A percentile compares a stretch with the other conserved stretches of the same genome.
Conservation (phyloP, 2,797 vertebrate species). For the Danio jaintianensis region DNA sequence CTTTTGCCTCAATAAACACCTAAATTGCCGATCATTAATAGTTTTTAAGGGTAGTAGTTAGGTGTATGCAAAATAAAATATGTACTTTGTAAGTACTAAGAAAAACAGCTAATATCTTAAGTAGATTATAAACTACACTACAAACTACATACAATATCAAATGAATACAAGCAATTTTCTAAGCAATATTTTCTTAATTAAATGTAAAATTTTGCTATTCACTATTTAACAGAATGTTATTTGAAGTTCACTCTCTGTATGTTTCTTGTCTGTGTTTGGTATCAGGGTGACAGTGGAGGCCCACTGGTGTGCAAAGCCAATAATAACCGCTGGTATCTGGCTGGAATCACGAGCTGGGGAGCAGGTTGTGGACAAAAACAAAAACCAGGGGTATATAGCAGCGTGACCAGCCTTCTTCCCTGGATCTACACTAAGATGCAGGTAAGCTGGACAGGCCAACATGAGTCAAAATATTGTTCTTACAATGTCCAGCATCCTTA, state of each 20-base stretch:
- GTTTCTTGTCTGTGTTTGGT: neutral
- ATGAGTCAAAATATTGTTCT: neutral
- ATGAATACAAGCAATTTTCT: too few relatives aligned
- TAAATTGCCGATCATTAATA: too few relatives aligned
- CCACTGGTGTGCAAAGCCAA: slow-evolving; percentile 85
- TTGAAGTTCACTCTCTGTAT: neutral
- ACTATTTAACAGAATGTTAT: neutral
- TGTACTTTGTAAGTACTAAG: too few relatives aligned
- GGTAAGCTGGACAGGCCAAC: slow-evolving; percentile 74
- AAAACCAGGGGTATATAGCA: slow-evolving; percentile 90
- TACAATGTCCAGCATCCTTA: neutral
- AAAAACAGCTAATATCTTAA: too few relatives aligned
- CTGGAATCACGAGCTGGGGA: slow-evolving; percentile 94
- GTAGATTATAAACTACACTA: too few relatives aligned
- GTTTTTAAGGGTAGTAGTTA: too few relatives aligned
- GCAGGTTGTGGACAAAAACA: slow-evolving; percentile 83
- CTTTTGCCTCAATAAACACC: too few relatives aligned
- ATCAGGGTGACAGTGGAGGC: slow-evolving; percentile 93
- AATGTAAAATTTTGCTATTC: too few relatives aligned
- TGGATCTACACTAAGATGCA: slow-evolving; percentile 92
- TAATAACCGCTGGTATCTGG: slow-evolving; percentile 80
- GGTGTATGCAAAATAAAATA: too few relatives aligned
- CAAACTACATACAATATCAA: too few relatives aligned
- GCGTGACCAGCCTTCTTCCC: slow-evolving; percentile 79
- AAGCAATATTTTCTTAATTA: too few relatives aligned